These are phyloP conservation scores for Gorsachius magnificus DNA, from an alignment of 2,797 vertebrate species.

Conservation along the genomic window DNA sequence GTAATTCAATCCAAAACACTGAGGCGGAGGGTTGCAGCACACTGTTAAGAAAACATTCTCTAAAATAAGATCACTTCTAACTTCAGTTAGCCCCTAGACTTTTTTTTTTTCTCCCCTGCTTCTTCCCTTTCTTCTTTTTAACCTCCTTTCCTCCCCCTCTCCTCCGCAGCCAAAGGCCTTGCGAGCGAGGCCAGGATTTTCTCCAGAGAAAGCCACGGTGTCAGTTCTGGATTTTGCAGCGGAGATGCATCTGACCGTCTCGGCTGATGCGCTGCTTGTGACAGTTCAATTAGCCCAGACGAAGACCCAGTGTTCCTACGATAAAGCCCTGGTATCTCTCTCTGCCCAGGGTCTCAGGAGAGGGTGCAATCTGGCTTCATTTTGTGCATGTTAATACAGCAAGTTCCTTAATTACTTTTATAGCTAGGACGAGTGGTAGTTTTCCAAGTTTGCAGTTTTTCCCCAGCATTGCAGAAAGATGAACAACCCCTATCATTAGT, in stretches of 20 bases:
- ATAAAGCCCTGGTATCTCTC: conserved; percentile 39
- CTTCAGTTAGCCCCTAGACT: conserved; percentile 72
- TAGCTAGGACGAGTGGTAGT: neutral
- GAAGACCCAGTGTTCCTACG: neutral
- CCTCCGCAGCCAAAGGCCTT: neutral
- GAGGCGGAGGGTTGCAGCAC: conserved; percentile 73
- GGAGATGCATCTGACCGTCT: neutral
- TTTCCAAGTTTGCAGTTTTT: neutral
- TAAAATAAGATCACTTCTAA: conserved; percentile 83
- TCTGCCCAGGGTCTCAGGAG: conserved; percentile 5
- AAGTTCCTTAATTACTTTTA: conserved; percentile 43
- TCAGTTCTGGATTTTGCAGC: neutral
- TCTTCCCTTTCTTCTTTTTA: neutral
- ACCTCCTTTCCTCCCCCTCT: neutral
- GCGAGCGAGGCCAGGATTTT: neutral
- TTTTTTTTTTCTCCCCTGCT: neutral
- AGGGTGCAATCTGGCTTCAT: conserved; percentile 9
- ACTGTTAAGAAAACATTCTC: conserved; percentile 86
- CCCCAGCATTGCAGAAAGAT: neutral
- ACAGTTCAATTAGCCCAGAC: conserved; percentile 65
- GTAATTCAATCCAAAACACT: conserved; percentile 84
- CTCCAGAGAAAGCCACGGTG: neutral
- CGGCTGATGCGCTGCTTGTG: conserved; percentile 35
- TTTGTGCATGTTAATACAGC: conserved; percentile 5
- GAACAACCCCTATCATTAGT: neutral